Evolutionary conservation across 2,797 vertebrate species (phyloP).

Genomic region (Spinus olivaceus): DNA sequence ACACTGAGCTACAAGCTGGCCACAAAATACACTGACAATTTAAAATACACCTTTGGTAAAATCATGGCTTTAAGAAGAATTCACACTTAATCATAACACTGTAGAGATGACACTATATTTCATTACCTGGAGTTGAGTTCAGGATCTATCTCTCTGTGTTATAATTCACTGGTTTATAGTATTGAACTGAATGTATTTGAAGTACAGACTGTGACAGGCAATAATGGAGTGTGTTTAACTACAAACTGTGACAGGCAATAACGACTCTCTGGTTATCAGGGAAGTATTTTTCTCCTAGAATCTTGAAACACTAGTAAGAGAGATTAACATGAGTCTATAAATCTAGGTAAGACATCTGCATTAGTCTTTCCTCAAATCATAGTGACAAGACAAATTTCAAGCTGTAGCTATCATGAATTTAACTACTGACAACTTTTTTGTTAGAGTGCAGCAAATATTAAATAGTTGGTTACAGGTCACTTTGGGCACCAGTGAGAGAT

Average conservation of each 20-base stretch:
- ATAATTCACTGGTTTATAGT: background rate
- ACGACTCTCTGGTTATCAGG: constrained; percentile 5
- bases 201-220: background rate
- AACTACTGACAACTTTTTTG: constrained; percentile 27
- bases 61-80: background rate
- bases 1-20: background rate
- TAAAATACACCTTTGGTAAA: background rate
- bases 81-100: background rate
- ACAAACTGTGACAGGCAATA: constrained; percentile 20
- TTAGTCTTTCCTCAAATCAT: background rate
- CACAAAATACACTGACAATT: background rate
- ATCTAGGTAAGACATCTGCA: background rate
- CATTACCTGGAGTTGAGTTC: background rate
- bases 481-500: background rate
- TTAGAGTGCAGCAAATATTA: background rate
- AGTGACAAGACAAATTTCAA: constrained; percentile 19
- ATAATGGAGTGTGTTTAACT: background rate
- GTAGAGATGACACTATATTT: background rate
- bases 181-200: background rate
- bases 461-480: background rate
- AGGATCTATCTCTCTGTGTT: background rate
- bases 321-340: constrained; percentile 17
- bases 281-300: background rate
- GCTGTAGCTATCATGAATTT: constrained; percentile 4
- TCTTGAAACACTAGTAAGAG: constrained; percentile 5